Evolutionary conservation across 2,113 vertebrate species (phyloP).

Genomic region (Chunga burmeisteri): DNA sequence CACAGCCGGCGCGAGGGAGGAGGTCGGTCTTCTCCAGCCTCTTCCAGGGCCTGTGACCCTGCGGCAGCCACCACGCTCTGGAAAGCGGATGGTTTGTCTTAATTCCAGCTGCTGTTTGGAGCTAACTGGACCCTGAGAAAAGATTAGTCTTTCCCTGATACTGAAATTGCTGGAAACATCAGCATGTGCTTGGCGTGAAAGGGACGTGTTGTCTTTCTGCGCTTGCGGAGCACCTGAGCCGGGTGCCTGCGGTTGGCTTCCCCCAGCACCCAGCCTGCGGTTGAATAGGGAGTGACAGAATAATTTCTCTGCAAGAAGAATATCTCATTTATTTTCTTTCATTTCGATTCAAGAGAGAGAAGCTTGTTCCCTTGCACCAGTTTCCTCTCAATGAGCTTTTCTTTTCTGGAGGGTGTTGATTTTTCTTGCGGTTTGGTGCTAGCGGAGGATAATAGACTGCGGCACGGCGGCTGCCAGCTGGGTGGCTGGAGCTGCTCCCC

Average conservation of each 20-base stretch:
- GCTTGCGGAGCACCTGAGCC: rapidly evolving
- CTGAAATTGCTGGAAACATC: not conserved
- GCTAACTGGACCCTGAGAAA: not conserved
- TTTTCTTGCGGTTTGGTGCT: not conserved
- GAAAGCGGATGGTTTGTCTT: not conserved
- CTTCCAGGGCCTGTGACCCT: not conserved
- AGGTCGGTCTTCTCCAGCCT: not conserved
- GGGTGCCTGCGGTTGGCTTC: not conserved
- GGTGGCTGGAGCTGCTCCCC: not conserved
- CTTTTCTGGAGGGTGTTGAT: not conserved
- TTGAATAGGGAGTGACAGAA: not conserved
- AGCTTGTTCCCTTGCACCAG: not conserved
- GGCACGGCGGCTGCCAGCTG: not conserved
- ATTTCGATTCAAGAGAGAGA: not conserved
- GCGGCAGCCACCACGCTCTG: rapidly evolving
- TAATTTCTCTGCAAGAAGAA: not conserved
- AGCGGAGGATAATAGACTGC: not conserved
- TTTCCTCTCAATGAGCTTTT: not conserved
- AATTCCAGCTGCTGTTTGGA: not conserved
- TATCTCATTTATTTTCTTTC: not conserved
- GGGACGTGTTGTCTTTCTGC: not conserved
- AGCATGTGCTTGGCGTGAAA: not conserved
- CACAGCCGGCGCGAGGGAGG: rapidly evolving
- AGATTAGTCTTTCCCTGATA: not conserved
- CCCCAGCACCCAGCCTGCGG: not conserved